Conservation (phyloP, 2,888 invertebrate genomes). For the Seira ritae region DNA sequence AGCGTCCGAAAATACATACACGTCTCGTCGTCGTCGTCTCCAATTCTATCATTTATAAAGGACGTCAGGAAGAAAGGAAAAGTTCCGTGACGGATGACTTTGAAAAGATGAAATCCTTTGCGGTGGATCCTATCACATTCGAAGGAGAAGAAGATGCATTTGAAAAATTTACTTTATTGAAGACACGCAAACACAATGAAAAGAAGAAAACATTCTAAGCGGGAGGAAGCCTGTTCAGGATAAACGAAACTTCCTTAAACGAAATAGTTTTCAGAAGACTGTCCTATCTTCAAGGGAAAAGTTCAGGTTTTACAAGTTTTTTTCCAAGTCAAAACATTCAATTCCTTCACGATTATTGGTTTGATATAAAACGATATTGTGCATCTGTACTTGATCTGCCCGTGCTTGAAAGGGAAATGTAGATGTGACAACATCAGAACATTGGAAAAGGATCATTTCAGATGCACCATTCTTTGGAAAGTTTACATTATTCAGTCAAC, state of each 20-base stretch:
- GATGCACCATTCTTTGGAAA: no score
- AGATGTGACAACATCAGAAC: not conserved
- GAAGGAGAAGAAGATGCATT: not conserved
- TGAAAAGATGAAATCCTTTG: not conserved
- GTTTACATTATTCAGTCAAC: no score
- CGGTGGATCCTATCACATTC: not conserved
- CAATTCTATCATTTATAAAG: no score
- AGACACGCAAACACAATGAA: not conserved
- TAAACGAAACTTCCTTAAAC: not conserved
- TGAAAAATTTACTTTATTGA: not conserved
- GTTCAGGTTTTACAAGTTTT: not conserved
- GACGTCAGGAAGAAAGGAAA: constrained; percentile 8
- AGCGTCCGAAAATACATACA: no score
- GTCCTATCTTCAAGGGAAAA: not conserved
- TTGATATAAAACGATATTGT: no score
- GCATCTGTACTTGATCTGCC: not conserved
- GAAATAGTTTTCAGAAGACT: not conserved
- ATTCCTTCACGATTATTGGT: not conserved
- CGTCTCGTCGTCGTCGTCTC: no score
- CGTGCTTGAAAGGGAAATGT: not conserved
- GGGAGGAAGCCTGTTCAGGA: not conserved
- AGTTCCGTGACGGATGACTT: constrained; percentile 18
- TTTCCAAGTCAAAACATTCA: not conserved
- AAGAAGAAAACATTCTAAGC: not conserved
- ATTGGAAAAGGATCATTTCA: no score